These are phyloP conservation scores for Trypoxylus dichotomus DNA, from an alignment of 1,140 invertebrate genomes.

Conservation along the genomic window DNA sequence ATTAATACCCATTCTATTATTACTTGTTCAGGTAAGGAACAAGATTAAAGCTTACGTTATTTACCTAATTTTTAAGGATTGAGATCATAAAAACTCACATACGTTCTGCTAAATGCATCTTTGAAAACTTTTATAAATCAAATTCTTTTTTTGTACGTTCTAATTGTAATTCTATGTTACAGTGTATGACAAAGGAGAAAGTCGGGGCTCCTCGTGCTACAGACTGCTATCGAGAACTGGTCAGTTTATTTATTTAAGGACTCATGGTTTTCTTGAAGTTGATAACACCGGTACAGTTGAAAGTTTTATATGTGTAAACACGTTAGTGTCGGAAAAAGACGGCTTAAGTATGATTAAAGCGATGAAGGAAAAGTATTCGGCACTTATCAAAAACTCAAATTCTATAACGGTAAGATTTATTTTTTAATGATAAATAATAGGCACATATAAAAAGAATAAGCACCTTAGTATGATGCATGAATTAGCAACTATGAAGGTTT, in stretches of 20 bases:
- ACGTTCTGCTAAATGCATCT: no score
- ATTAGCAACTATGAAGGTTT: neutral
- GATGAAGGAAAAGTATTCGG: constrained; percentile 73
- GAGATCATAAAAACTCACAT: no score
- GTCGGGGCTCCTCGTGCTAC: constrained; percentile 79
- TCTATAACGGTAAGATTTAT: constrained; percentile 35
- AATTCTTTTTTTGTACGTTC: no score
- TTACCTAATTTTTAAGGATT: no score
- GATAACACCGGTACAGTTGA: constrained; percentile 72
- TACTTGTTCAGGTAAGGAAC: no score
- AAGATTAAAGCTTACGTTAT: no score
- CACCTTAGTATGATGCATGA: constrained; percentile 7
- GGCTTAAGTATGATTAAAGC: constrained; percentile 67
- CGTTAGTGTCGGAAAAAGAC: constrained; percentile 71
- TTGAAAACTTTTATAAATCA: no score
- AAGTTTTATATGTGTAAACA: constrained; percentile 84
- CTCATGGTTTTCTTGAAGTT: constrained; percentile 76
- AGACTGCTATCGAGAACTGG: constrained; percentile 76
- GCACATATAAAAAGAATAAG: constrained; percentile 5
- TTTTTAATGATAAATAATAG: constrained; percentile 8
- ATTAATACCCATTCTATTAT: no score
- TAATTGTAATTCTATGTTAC: constrained; percentile 46
- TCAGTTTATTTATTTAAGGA: constrained; percentile 77
- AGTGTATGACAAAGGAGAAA: constrained; percentile 81
- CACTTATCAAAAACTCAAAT: constrained; percentile 56